Evolutionary conservation across 2,797 vertebrate genomes (phyloP), one percentile per base, ranked within the genome.

Genomic region (Phyllotis vaccarum): DNA sequence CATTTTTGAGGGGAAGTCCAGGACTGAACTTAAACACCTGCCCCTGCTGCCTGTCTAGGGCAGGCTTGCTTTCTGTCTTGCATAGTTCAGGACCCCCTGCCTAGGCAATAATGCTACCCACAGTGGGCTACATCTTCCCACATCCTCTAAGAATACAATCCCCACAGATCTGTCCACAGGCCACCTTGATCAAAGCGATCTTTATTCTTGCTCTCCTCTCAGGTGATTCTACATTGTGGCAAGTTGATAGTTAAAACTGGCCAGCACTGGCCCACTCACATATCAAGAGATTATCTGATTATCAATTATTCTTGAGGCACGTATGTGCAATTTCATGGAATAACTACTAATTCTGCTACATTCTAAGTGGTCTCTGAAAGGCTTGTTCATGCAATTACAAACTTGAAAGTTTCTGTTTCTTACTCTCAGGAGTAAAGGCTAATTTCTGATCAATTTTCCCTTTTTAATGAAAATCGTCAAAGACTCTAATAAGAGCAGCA

Each of bases 401-500:
- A 11, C n/a, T 87, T 81, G 12, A 49, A 92, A 75, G 52, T 83
- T 86, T 92, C 66, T 17, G 81, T 37, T 88, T 89, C 49, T 92
- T 70, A 27, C 34, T 66, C 46, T 49, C 8, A 80, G 14, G 22
- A 90, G 11, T 90, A 76, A 89, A 94, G 31, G 89, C 24, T 86
- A 83, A 92, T 52, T 13, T 95, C 7, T 92, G 64, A 72, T 90
- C 58, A 86, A 37, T 90, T 86, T 34, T 5, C 24, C 29, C 64
- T 27, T 86, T 96, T 89, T 87, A 89, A 80, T 81, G 27, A 79
- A 12, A 81, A 89, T 40, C 49, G 89, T 68, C 16, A 95, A 87
- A 29, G 58, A 85, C 31, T 24, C 58, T 49, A 93, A 37, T 62
- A 92, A 87, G 19, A 58, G 78, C 90, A 74, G 64, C n/a, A 46